Evolutionary conservation across 2,797 vertebrate genomes (phyloP), one percentile per base, ranked within the genome.

Genomic region (Ataeniobius toweri): DNA sequence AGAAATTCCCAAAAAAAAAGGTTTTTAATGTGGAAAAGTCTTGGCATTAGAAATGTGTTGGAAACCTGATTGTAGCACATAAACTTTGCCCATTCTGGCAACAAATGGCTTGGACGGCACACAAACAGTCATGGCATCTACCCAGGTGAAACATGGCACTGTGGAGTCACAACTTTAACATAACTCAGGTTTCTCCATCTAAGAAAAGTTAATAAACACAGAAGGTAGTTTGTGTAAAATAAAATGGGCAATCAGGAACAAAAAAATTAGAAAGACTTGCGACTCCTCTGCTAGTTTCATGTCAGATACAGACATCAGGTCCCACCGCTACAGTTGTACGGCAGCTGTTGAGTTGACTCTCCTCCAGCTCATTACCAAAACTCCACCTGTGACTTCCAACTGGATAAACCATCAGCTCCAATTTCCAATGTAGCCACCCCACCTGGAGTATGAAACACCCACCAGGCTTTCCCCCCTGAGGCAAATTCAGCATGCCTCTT

Each of bases 381-480:
- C 85, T 94, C 91, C 91, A 92, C 91, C 89, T 92, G 92, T 91
- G 87, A 89, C 89, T 93, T 92, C 89, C 92, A 93, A 91, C 92
- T 94, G 92, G 87, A 91, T 87, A 84, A 82, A 73, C 87, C 87
- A 82, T 87, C 86, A 89, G 88, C 88, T 91, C 85, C 86, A 85
- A 53, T 83, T 90, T 91, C 83, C 81, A 89, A 85, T 80, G 82
- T 76, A 87, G 85, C 78, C 85, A 80, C 70, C 75, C 84, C 90
- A 92, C 91, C 84, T 90, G 90, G 75, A 88, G 88, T 86, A 74
- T 58, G 74, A 88, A 85, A 85, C 88, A 75, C 85, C 86, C 78
- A 82, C 78, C n/a, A 75, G 73, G 79, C 71, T 78, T 36, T 79
- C 85, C 68, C 81, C 84, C 90, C 76, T 18, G 46, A 86, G 82